Evolutionary conservation across 2,888 invertebrate genomes (phyloP), one percentile per base, ranked within the genome.

Genomic region (Zaprionus obscuricornis): DNA sequence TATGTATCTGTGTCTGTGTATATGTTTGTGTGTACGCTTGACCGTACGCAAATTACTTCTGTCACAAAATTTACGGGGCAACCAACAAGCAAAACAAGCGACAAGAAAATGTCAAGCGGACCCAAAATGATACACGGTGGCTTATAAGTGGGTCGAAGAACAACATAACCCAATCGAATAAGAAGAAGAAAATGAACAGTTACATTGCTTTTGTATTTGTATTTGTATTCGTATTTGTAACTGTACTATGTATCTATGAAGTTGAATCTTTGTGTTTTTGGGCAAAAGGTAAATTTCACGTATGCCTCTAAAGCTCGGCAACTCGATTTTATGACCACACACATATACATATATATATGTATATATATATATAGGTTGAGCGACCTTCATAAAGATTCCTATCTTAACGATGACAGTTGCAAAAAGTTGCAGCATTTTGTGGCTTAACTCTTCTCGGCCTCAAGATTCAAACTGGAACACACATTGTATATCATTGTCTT

Each of bases 361-460:
- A n/a, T n/a, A n/a, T n/a, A n/a, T 22, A 46, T 66, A 39, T 50
- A 62, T 62, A 50, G 50, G n/a, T 22, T 10, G 22, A 17, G 51
- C 77, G 79, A 87, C 88, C 83, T 88, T 87, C 83, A 87, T 86
- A 86, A 87, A 88, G 87, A 87, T 87, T 46, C 36, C 37, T 76
- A 87, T 87, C 87, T 86, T 82, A 85, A 86, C 78, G 79, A 87
- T 79, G 87, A 87, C 87, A 88, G 87, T 82, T 73, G 65, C 27
- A 36, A 36, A 74, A 67, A 74, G 62, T 69, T 49, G 40, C 47
- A 29, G 39, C 29, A 57, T 31, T 66, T 74, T 72, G 63, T 16
- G 50, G n/a, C n/a, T 33, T 17, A 46, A 13, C 22, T 17, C 39
- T 20, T 39, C 29, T 33, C 6, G 10, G 55, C 52, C 74, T 65